Base-by-base conservation (phyloP, 2,113 vertebrate species). In the Aphyosemion australe region DNA sequence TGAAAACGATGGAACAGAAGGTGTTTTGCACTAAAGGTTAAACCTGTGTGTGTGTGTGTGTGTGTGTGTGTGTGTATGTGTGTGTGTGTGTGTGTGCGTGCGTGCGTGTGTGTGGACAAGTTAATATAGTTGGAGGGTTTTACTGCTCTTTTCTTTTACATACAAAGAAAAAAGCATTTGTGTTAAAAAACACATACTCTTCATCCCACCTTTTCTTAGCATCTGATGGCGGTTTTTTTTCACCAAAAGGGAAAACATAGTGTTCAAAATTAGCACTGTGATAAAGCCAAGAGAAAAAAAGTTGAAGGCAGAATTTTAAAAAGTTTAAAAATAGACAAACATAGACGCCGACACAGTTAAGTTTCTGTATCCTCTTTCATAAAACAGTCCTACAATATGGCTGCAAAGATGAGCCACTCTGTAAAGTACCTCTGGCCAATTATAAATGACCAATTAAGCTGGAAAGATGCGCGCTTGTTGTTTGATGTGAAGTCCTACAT, bases 91-190 rank as follows among this genome's bases (percentile, higher is more conserved):
- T 61, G 67, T 54, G 34, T 26, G 21, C 21, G 26, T 26, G 26
- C 5, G 20, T 52, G 9, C 49, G 34, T 37, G 34, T 37, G 34
- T 37, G 34, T 37, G 34, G 0, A 1, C 7, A 7, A 32, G 78
- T 59, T 76, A 85, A 81, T 87, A 80, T 82, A 76, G 61, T 48
- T 26, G 45, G 79, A 85, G 67, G 79, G 72, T 70, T 67, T 39
- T 48, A n/a, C n/a, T n/a, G n/a, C 43, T 45, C 15, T 45, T 13
- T 15, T 14, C 47, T 55, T 3, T 55, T 39, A 10, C 53, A 3
- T 3, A n/a, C n/a, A n/a, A n/a, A n/a, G n/a, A n/a, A n/a, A n/a
- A n/a, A n/a, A n/a, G n/a, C n/a, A n/a, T n/a, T n/a, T n/a, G n/a
- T n/a, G n/a, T n/a, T n/a, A n/a, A n/a, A n/a, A n/a, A n/a, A n/a